Base-by-base conservation (phyloP, 92 coral and sea anemone species). In the Palythoa grandis region DNA sequence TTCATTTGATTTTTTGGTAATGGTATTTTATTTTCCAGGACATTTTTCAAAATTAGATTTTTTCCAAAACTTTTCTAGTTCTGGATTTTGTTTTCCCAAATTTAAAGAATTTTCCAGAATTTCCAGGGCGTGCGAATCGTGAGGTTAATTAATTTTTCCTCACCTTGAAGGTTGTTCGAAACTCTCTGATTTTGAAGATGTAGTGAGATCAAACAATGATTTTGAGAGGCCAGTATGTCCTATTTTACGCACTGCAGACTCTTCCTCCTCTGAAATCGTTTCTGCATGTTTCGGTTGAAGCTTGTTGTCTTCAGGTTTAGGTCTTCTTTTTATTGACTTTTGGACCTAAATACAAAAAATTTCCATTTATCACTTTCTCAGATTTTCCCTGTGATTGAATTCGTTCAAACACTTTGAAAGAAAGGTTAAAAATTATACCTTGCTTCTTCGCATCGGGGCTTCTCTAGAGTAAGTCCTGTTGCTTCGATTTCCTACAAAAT, bases 361-460 rank as follows among this genome's bases (percentile, higher is more conserved):
- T 11, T 19, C 1, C 20, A 14, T 58, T 3, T 15, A 14, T 58
- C 17, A 14, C 17, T 58, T 58, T 58, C 19, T 14, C 19, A 58
- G 2, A 11, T 14, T 11, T 58, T 15, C 5, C 4, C 19, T 38
- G 11, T 9, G n/a, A 29, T 70, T 12, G 74, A 16, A 13, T 68
- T 22, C 3, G 15, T 13, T 70, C 10, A 11, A 75, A n/a, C 0
- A 4, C n/a, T 57, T 11, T 47, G 10, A 48, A 73, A 9, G 4
- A 78, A 38, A 11, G 20, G 0, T 23, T 24, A 25, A 13, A 11
- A 38, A 11, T 47, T 47, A 7, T 80, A 80, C 85, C 85, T 47
- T 65, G 70, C 85, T 80, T 80, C 85, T 66, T 66, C 85, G 72
- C 85, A 80, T 80, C 11, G 85, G 85, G n/a, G 85, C 74, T 66